Evolutionary conservation across 2,888 invertebrate genomes (phyloP).

Genomic region (Hirtodrosophila cameraria): DNA sequence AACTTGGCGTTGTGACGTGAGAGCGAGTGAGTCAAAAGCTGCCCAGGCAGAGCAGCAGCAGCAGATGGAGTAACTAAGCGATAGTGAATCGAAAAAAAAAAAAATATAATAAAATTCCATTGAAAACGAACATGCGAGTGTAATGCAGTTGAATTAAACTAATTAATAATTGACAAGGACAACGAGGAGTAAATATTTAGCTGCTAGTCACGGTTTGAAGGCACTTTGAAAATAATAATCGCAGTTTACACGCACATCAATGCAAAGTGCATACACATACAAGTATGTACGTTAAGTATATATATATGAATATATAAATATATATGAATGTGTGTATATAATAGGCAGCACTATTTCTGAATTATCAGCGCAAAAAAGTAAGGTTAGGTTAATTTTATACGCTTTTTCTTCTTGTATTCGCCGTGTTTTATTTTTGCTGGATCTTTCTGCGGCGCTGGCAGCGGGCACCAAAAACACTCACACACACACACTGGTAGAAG

Average conservation of each 20-base stretch:
- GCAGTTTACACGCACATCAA: conserved; percentile 39
- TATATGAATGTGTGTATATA: conserved; percentile 28
- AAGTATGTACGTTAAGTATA: not conserved
- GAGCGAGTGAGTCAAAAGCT: conserved; percentile 34
- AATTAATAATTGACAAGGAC: conserved; percentile 18
- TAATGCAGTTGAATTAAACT: conserved; percentile 19
- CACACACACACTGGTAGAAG: conserved; percentile 22
- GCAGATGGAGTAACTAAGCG: conserved; percentile 20
- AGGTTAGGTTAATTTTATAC: conserved; percentile 78
- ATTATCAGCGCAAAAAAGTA: conserved; percentile 76
- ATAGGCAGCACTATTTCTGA: conserved; percentile 69
- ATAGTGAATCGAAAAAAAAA: conserved; percentile 18
- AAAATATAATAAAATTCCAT: conserved; percentile 14
- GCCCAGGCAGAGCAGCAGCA: not conserved
- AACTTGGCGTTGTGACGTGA: not conserved
- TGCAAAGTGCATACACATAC: conserved; percentile 17
- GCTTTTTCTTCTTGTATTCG: conserved; percentile 56
- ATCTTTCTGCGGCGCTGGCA: conserved; percentile 75
- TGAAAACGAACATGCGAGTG: conserved; percentile 30
- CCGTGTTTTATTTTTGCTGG: conserved; percentile 74
- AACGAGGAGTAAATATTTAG: conserved; percentile 2
- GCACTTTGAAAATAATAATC: conserved; percentile 57
- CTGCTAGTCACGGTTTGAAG: conserved; percentile 27
- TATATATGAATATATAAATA: conserved; percentile 15
- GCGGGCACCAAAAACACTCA: conserved; percentile 47